Evolutionary conservation across 1,140 invertebrate species (phyloP).

Genomic region (Drosophila navojoa): DNA sequence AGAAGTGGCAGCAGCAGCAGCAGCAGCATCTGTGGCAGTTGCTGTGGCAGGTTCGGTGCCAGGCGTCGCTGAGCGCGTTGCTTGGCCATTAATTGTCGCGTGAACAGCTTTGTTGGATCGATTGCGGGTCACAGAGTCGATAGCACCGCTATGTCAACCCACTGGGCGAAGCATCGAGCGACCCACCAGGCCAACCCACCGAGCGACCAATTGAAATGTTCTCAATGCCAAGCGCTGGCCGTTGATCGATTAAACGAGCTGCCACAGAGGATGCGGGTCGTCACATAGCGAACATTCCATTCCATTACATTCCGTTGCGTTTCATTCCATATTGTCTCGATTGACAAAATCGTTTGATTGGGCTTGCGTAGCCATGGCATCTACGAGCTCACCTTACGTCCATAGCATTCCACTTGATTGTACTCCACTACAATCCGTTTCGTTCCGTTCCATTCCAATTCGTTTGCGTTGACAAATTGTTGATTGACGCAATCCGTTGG

Average conservation of each 20-base stretch:
- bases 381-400: no score
- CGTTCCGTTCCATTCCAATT: slow-evolving; percentile 10
- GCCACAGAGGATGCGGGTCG: background rate
- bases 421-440: background rate
- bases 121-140: slow-evolving; percentile 55
- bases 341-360: slow-evolving; percentile 3
- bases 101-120: slow-evolving; percentile 66
- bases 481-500: slow-evolving; percentile 74
- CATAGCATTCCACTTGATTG: no score
- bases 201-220: slow-evolving; percentile 39
- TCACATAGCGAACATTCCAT: background rate
- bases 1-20: background rate
- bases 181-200: background rate
- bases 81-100: slow-evolving; percentile 76
- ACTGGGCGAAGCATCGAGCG: background rate
- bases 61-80: slow-evolving; percentile 47
- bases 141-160: slow-evolving; percentile 42
- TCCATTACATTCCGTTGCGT: slow-evolving; percentile 9
- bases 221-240: slow-evolving; percentile 71
- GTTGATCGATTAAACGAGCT: slow-evolving; percentile 76
- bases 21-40: background rate
- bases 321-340: slow-evolving; percentile 5
- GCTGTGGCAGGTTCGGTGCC: slow-evolving; percentile 42
- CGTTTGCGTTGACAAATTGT: slow-evolving; percentile 68
- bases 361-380: slow-evolving; percentile 6